Evolutionary conservation across 1,140 invertebrate species (phyloP), one percentile per base, ranked within the genome.

Genomic region (Orius insidiosus): DNA sequence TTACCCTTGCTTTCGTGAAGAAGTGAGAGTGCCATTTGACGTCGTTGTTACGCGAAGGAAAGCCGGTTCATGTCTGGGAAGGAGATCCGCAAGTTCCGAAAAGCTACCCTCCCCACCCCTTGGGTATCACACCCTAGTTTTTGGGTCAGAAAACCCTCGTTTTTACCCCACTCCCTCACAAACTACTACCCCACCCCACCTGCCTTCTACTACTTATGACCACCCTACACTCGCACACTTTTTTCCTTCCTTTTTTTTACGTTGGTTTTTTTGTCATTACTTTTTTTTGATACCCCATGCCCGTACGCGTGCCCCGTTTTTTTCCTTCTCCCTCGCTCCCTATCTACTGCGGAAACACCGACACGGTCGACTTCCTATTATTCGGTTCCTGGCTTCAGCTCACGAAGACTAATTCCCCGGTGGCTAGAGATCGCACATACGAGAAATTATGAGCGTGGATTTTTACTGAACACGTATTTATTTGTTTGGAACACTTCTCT

Each of bases 1-100:
- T 51, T 51, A 19, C 36, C 35, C 5, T 45, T 45, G 10, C 45
- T 47, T 35, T 51, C 49, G 39, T 46, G 49, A 30, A 51, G 45
- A 11, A 51, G 14, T 18, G 49, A 51, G 13, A 51, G 39, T 3
- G 49, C 49, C 49, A 51, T 51, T 30, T 16, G 43, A 18, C 4
- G 32, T 24, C 15, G 37, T 40, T 41, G 24, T 34, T 48, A 48
- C 39, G 34, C 38, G 18, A 43, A 34, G 24, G 40, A 37, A 45
- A 15, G 16, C 30, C 11, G 18, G 18, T 33, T 19, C 48, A 40
- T 14, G 35, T 39, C 37, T 13, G 41, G 39, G 19, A 7, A 8
- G 31, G n/a, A 11, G 6, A 24, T 24, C 24, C 24, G 24, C 24
- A 24, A 24, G 24, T 24, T 24, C 24, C 24, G 24, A 24, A 24